Conservation (phyloP, 2,113 vertebrate genomes). For the Grus americana region DNA sequence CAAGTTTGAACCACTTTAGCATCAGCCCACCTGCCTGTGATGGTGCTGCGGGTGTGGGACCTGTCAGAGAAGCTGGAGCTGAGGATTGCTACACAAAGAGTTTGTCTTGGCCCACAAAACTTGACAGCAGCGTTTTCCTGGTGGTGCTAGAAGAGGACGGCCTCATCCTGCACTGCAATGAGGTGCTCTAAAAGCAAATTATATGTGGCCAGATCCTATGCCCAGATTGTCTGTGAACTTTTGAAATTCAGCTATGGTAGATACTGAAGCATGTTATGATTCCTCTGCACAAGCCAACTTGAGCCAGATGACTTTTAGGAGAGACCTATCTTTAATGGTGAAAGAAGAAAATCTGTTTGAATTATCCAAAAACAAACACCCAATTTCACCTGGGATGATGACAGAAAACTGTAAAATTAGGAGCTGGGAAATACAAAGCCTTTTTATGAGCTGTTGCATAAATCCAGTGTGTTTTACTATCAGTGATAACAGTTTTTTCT, state of each 20-base stretch:
- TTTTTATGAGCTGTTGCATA: not conserved
- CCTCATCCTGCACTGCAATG: not conserved
- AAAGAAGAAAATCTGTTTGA: not conserved
- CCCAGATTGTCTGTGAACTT: not conserved
- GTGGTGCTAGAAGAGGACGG: not conserved
- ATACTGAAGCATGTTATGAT: not conserved
- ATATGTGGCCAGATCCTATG: not conserved
- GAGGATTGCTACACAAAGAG: not conserved
- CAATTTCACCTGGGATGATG: not conserved
- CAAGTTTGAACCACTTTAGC: not conserved
- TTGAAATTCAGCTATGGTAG: not conserved
- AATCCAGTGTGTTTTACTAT: not conserved
- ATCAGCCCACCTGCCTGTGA: not conserved
- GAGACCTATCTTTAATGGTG: not conserved
- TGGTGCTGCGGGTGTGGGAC: fast-evolving
- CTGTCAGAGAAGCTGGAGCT: not conserved
- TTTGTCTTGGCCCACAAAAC: not conserved
- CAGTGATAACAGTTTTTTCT: not conserved
- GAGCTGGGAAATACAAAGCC: not conserved
- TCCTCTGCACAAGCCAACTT: not conserved
- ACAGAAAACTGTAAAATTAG: not conserved
- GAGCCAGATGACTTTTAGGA: not conserved
- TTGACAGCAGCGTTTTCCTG: fast-evolving
- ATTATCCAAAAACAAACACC: not conserved
- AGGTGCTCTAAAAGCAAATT: not conserved